Evolutionary conservation across 2,113 vertebrate species (phyloP).

Genomic region (Polypterus bichir): DNA sequence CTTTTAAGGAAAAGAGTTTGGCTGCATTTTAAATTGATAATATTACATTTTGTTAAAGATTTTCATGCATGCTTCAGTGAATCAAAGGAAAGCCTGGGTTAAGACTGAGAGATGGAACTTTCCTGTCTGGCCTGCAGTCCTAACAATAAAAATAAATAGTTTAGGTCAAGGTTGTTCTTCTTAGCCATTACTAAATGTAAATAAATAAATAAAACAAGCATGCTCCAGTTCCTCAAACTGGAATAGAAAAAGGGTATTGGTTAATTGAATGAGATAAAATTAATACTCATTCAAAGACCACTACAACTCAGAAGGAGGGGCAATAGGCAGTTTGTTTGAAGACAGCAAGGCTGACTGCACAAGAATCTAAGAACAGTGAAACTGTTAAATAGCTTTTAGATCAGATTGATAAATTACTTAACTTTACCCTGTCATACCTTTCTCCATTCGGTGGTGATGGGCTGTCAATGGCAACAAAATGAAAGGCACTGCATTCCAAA

Average conservation of each 20-base stretch:
- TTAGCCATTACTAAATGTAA: too few relatives aligned
- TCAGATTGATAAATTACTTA: conserved; percentile 43
- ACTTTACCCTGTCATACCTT: conserved; percentile 31
- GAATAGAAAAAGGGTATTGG: conserved; percentile 34
- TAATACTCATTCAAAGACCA: conserved; percentile 46
- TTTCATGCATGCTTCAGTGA: too few relatives aligned
- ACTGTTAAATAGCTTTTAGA: conserved; percentile 47
- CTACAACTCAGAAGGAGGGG: conserved; percentile 24
- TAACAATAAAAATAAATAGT: too few relatives aligned
- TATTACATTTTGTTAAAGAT: too few relatives aligned
- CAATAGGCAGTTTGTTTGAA: conserved; percentile 18
- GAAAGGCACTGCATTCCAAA: conserved; percentile 13
- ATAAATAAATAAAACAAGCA: conserved; percentile 1
- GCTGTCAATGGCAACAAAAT: conserved; percentile 9
- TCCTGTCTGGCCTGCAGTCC: too few relatives aligned
- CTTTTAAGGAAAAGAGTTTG: too few relatives aligned
- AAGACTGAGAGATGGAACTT: too few relatives aligned
- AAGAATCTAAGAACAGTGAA: background rate
- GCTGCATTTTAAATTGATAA: too few relatives aligned
- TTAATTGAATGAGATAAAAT: conserved; percentile 41
- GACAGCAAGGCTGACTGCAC: background rate
- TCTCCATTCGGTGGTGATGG: conserved; percentile 8
- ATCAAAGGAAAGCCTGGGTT: too few relatives aligned
- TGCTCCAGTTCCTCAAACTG: conserved; percentile 8
- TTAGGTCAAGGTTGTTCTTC: too few relatives aligned